Conservation (phyloP, 1,140 invertebrate genomes). For the Trachelipus rathkii region DNA sequence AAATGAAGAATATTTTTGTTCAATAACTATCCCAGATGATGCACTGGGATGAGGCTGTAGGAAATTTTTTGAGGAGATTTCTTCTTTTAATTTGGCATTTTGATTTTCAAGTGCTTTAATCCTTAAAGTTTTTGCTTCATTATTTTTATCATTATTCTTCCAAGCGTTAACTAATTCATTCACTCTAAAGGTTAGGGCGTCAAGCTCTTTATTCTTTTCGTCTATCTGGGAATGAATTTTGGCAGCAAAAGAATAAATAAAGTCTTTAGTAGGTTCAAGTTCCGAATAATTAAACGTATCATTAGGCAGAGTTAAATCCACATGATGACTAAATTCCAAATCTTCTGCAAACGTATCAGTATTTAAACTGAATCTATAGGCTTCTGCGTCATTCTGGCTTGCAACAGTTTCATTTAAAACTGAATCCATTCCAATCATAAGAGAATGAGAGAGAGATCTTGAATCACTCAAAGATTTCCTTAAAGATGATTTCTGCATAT, state of each 20-base stretch:
- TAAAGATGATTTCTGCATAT: constrained; percentile 54
- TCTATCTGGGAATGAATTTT: constrained; percentile 29
- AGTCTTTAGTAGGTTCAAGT: constrained; percentile 8
- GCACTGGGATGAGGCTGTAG: no score
- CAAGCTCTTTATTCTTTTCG: constrained; percentile 29
- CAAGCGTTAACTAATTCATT: constrained; percentile 22
- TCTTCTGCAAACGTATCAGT: not conserved
- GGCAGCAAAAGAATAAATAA: constrained; percentile 25
- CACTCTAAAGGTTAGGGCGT: constrained; percentile 30
- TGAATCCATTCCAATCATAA: constrained; percentile 46
- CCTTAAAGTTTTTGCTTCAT: constrained; percentile 25
- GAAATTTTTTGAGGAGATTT: constrained; percentile 12
- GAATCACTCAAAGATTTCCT: constrained; percentile 57
- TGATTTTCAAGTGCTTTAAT: constrained; percentile 27
- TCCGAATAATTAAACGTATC: not conserved
- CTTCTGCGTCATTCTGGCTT: not conserved
- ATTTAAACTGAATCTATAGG: not conserved
- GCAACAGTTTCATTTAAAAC: constrained; percentile 37
- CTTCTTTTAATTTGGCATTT: constrained; percentile 24
- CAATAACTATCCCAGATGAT: no score
- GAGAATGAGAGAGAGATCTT: constrained; percentile 57
- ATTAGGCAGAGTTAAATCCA: not conserved
- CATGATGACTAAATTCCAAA: not conserved
- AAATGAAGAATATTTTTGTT: no score
- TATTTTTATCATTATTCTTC: constrained; percentile 17